Evolutionary conservation across 2,113 vertebrate species (phyloP).

Genomic region (Ceratotherium simum): DNA sequence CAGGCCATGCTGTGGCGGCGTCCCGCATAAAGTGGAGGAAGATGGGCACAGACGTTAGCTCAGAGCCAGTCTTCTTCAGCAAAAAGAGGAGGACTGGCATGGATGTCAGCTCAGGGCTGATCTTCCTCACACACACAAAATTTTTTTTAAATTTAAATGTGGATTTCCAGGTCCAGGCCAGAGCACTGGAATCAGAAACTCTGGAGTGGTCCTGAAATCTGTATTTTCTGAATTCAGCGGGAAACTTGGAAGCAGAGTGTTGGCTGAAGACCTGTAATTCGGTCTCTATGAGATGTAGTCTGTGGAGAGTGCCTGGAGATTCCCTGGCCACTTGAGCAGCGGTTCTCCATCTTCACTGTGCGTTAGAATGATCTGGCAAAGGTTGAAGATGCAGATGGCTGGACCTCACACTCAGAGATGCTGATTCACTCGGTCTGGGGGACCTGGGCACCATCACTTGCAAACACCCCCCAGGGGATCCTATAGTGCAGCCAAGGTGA

Average conservation of each 20-base stretch:
- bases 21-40: no score
- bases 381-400: neutral
- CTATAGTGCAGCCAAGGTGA: no score
- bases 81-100: no score
- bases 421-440: neutral
- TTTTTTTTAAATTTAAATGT: no score
- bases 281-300: neutral
- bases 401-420: neutral
- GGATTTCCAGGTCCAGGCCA: neutral
- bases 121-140: no score
- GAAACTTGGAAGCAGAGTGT: neutral
- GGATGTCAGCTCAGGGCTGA: no score
- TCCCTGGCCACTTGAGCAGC: neutral
- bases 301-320: neutral
- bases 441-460: neutral
- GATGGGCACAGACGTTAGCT: no score
- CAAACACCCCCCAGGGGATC: neutral
- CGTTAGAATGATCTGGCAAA: neutral
- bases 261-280: neutral
- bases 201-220: neutral
- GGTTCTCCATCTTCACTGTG: accelerated
- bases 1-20: no score
- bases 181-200: neutral
- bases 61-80: no score
- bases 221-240: neutral